A percentile compares a stretch with the other conserved stretches of the same genome.
Conservation (phyloP, 2,797 vertebrate genomes). For the Xenops minutus region DNA sequence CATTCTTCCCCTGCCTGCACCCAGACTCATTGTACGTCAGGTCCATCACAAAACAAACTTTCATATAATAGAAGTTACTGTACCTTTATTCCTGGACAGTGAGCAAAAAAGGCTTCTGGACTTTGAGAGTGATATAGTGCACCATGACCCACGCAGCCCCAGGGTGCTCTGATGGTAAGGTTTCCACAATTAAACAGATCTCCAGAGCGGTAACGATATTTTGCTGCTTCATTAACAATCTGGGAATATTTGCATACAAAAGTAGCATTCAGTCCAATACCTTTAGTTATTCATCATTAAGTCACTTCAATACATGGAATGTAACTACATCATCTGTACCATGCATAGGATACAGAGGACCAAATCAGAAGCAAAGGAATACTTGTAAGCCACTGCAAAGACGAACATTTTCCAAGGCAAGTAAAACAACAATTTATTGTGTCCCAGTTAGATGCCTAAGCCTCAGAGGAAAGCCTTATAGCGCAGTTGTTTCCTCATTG, state of each 20-base stretch:
- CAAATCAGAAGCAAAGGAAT: not conserved
- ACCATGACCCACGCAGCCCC: conserved; percentile 97
- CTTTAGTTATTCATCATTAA: not conserved
- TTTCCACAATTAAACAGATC: conserved; percentile 93
- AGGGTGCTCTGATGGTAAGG: conserved; percentile 93
- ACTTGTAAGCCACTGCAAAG: not conserved
- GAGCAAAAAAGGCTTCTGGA: conserved; percentile 96
- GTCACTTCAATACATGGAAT: not conserved
- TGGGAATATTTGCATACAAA: conserved; percentile 46
- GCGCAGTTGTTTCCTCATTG: not conserved
- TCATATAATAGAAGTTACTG: not conserved
- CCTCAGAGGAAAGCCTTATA: not conserved
- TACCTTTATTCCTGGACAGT: conserved; percentile 96
- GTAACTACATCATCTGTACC: not conserved
- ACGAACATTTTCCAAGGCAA: not conserved
- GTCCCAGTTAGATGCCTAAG: not conserved
- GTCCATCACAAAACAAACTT: not conserved
- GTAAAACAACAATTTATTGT: not conserved
- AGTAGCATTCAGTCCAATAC: not conserved
- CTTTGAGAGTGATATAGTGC: conserved; percentile 97
- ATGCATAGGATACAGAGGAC: not conserved
- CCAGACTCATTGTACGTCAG: not conserved
- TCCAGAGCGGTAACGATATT: conserved; percentile 96
- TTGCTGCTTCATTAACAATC: conserved; percentile 98
- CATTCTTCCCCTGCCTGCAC: not conserved